Evolutionary conservation across 2,888 invertebrate species (phyloP).

Genomic region (Tetropium fuscum): DNA sequence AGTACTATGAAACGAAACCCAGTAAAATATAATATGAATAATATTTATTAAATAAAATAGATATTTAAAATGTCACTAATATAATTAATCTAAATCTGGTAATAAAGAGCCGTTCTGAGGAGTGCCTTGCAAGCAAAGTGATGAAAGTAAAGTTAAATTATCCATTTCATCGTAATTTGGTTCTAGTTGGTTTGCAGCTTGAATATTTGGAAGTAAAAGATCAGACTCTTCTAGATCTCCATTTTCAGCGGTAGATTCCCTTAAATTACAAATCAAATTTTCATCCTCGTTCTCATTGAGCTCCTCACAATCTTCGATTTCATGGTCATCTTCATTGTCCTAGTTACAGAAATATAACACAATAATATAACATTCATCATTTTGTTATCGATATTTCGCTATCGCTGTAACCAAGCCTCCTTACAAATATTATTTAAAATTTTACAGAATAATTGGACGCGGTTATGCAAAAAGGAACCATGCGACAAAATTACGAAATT

Average conservation of each 20-base stretch:
- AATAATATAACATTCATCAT: too few relatives aligned
- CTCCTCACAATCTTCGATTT: conserved; percentile 63
- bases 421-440: too few relatives aligned
- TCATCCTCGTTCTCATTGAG: conserved; percentile 49
- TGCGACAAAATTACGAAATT: too few relatives aligned
- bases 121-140: conserved; percentile 58
- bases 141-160: conserved; percentile 62
- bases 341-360: conserved; percentile 36
- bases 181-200: conserved; percentile 48
- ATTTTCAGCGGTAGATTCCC: conserved; percentile 14
- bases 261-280: conserved; percentile 35
- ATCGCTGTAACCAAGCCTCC: too few relatives aligned
- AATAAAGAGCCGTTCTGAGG: conserved; percentile 42
- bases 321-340: conserved; percentile 70
- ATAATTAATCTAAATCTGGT: conserved; percentile 48
- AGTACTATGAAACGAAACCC: too few relatives aligned
- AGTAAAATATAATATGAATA: background rate
- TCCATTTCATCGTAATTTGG: conserved; percentile 65
- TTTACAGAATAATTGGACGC: too few relatives aligned
- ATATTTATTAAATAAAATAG: conserved; percentile 7
- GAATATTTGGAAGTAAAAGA: conserved; percentile 44
- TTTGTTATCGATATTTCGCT: too few relatives aligned
- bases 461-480: too few relatives aligned
- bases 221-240: conserved; percentile 20
- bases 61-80: background rate